Conservation (phyloP, 1,140 invertebrate species). For the Myzus persicae region DNA sequence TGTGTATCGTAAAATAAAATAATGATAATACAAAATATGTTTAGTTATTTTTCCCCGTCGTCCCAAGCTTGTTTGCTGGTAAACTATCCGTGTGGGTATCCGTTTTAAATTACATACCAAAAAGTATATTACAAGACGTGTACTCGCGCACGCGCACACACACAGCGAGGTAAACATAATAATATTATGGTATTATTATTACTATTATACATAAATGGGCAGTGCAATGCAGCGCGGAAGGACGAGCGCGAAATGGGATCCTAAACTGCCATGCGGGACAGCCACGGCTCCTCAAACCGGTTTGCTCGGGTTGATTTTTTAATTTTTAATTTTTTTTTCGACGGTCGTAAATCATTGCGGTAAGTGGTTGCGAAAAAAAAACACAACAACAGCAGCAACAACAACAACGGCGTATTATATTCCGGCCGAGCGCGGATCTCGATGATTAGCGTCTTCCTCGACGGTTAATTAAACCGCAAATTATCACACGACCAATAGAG, state of each 20-base stretch:
- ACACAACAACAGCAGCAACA: background rate
- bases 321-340: slow-evolving; percentile 12
- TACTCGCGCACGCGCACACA: background rate
- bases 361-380: slow-evolving; percentile 41
- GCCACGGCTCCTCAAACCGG: background rate
- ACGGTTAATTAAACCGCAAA: slow-evolving; percentile 12
- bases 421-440: background rate
- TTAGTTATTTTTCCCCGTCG: background rate
- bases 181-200: background rate
- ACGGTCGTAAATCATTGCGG: slow-evolving; percentile 39
- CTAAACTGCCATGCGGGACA: background rate
- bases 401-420: background rate
- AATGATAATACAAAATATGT: background rate
- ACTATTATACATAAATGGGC: too few relatives aligned
- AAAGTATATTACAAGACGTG: background rate
- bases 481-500: background rate
- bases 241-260: slow-evolving; percentile 24
- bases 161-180: background rate
- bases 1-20: background rate
- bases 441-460: slow-evolving; percentile 20
- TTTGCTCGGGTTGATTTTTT: background rate
- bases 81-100: slow-evolving; percentile 24
- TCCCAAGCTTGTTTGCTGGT: background rate
- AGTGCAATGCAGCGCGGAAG: background rate
- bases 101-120: slow-evolving; percentile 22